Base-by-base conservation (phyloP, 2,888 invertebrate genomes). In the Heliconius hortense region DNA sequence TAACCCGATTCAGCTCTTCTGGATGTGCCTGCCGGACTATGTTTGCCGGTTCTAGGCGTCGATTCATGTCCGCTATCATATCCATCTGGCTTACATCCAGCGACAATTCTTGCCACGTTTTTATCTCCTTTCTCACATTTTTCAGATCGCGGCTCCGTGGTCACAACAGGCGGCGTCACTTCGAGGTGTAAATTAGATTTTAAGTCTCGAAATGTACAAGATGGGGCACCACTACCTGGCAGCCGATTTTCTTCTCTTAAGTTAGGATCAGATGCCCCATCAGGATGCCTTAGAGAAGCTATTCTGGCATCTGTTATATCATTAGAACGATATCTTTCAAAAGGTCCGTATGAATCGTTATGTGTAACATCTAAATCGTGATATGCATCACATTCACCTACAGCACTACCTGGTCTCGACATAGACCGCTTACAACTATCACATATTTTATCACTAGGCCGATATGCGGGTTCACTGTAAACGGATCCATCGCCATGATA, bases 251-350 rank as follows among this genome's bases (percentile, higher is more conserved):
- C 96, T 87, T 96, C 96, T 75, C 96, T 95, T 83, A 98, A 94
- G 92, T 98, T 98, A 26, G 98, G 98, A 94, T 98, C 98, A 35
- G 98, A 98, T 72, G 98, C 98, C 68, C 98, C 98, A 84, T 98
- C 98, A 8, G 98, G 98, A 92, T 98, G 97, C 79, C 98, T 95
- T 73, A 98, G 89, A 77, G 96, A 96, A 56, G 97, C 97, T 85
- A 96, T 95, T 80, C 95, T 94, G 21, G 93, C 90, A 80, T 94
- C 94, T 71, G 94, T 90, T 75, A 92, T 91, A 74, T 95, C 95
- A 78, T 94, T 93, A 24, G 91, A 90, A 75, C 90, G 85, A 90
- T 96, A 95, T 88, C 96, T 94, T 89, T 97, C 94, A 86, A 95
- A 95, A 85, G 97, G 95, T n/a, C 95, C 94, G 72, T 89, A 94